Conservation (phyloP, 2,113 vertebrate genomes). For the Rhegmatorhina hoffmannsi region DNA sequence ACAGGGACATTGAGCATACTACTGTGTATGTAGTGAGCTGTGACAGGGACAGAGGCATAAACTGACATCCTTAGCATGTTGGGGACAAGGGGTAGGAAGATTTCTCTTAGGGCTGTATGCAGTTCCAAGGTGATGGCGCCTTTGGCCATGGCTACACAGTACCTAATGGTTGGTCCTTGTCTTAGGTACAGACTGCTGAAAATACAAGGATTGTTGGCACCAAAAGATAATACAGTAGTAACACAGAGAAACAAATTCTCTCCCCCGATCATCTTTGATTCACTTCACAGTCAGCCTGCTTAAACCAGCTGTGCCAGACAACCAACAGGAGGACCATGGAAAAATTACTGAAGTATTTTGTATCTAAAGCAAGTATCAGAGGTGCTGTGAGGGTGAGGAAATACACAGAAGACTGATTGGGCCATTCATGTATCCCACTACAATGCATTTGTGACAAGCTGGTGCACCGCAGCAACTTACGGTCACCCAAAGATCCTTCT, state of each 20-base stretch:
- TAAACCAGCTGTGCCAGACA: neutral
- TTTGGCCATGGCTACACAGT: neutral
- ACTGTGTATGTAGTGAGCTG: neutral
- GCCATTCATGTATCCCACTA: neutral
- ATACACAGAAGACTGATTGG: neutral
- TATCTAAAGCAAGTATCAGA: neutral
- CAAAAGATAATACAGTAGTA: neutral
- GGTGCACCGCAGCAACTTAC: neutral
- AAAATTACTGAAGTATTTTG: neutral
- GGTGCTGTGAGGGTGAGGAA: neutral
- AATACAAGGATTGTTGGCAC: accelerated
- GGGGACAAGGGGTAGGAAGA: neutral
- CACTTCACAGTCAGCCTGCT: neutral
- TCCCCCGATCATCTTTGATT: neutral
- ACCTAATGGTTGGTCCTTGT: neutral
- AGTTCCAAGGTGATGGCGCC: neutral
- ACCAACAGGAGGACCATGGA: neutral
- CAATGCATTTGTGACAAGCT: neutral
- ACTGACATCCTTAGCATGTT: neutral
- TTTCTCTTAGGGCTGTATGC: neutral
- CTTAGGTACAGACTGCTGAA: neutral
- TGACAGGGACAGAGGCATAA: neutral
- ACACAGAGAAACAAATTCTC: neutral
- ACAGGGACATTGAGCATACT: neutral
- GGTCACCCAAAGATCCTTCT: neutral